Percentiles rank a stretch among this genome's conserved stretches.
These are phyloP conservation scores for Leptoclinus maculatus DNA, from an alignment of 2,797 vertebrate genomes.

Conservation along the genomic window DNA sequence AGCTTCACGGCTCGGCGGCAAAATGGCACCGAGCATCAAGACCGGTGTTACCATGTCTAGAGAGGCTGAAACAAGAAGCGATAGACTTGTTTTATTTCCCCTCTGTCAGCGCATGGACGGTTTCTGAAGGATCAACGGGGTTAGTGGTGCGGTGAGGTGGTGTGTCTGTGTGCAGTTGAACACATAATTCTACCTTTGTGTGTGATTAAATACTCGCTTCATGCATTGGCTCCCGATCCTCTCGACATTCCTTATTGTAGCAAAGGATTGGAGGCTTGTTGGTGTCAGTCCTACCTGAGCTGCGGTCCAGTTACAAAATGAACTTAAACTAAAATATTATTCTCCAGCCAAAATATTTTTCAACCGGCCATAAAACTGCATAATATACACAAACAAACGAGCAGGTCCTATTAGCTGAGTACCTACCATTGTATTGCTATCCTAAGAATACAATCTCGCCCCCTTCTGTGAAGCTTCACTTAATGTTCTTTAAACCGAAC, in stretches of 20 bases:
- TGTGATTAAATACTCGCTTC: constrained; percentile 1
- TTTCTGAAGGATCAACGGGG: constrained; percentile 58
- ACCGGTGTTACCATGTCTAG: constrained; percentile 37
- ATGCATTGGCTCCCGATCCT: constrained; percentile 19
- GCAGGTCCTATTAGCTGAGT: neutral
- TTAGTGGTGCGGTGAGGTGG: constrained; percentile 44
- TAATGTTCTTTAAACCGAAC: neutral
- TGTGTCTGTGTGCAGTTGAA: constrained; percentile 23
- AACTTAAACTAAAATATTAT: neutral
- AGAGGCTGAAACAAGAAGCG: constrained; percentile 55
- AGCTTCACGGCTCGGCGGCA: constrained; percentile 36
- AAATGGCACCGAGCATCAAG: constrained; percentile 42
- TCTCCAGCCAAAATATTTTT: neutral
- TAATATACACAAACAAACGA: neutral
- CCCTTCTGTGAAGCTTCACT: neutral
- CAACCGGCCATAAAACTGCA: neutral
- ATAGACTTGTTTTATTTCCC: constrained; percentile 61
- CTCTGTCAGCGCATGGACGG: constrained; percentile 39
- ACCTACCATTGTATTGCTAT: neutral
- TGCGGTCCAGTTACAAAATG: neutral
- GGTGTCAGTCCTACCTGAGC: constrained; percentile 8
- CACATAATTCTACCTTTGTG: constrained; percentile 31
- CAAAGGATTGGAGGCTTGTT: neutral
- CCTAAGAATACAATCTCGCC: neutral
- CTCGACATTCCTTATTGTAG: neutral